Conservation (phyloP, 2,113 vertebrate species). For the Phalacrocorax carbo region DNA sequence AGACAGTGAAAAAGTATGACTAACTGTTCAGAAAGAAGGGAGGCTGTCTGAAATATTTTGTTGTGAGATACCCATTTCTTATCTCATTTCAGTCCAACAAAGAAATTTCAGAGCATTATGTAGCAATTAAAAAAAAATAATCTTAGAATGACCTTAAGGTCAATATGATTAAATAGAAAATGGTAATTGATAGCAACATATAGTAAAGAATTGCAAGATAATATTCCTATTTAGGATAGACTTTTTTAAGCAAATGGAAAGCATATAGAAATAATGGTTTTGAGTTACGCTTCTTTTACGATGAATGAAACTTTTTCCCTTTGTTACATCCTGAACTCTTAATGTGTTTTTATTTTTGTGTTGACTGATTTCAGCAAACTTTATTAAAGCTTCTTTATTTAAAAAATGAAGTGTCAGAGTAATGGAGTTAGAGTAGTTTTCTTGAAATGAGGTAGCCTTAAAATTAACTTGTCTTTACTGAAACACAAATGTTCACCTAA, state of each 20-base stretch:
- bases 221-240: not conserved
- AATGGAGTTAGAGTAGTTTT: not conserved
- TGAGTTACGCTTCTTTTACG: not conserved
- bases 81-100: not conserved
- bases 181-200: not conserved
- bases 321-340: not conserved
- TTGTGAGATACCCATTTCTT: not conserved
- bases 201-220: not conserved
- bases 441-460: not conserved
- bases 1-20: not conserved
- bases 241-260: not conserved
- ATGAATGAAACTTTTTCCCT: not conserved
- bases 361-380: not conserved
- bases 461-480: not conserved
- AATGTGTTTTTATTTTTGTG: not conserved
- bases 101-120: not conserved
- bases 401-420: not conserved
- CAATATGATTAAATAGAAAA: not conserved
- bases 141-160: not conserved
- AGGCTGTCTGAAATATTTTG: not conserved
- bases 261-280: not conserved
- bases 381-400: not conserved
- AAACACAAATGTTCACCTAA: not conserved
- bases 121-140: not conserved
- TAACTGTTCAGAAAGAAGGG: not conserved